Conservation (phyloP, 2,888 invertebrate genomes). For the Pachliopta kotzebuea region DNA sequence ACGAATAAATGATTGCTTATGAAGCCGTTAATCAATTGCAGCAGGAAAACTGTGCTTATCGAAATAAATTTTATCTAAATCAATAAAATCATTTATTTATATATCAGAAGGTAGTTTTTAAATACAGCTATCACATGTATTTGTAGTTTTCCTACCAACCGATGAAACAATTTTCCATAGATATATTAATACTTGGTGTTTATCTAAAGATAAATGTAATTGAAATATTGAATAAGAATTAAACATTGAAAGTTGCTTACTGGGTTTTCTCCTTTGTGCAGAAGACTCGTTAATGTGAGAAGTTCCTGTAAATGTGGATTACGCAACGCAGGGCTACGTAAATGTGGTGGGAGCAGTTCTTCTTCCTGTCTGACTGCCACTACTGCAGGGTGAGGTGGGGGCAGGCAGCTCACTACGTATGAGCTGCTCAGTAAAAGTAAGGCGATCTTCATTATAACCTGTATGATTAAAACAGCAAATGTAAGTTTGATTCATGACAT, state of each 20-base stretch:
- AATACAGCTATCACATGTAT: no score
- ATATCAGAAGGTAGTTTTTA: no score
- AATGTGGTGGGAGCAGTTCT: conserved; percentile 75
- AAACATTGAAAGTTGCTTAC: conserved; percentile 53
- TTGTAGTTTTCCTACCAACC: no score
- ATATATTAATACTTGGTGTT: background rate
- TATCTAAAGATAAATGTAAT: background rate
- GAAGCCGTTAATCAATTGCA: no score
- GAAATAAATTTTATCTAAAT: no score
- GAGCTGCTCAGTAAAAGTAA: conserved; percentile 47
- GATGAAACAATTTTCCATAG: background rate
- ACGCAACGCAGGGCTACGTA: conserved; percentile 80
- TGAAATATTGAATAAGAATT: no score
- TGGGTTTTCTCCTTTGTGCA: conserved; percentile 82
- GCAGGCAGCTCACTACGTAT: conserved; percentile 47
- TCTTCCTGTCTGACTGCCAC: conserved; percentile 79
- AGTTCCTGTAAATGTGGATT: conserved; percentile 78
- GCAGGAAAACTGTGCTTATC: no score
- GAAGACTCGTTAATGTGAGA: conserved; percentile 78
- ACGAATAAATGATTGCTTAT: no score
- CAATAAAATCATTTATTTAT: no score
- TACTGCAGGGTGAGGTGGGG: conserved; percentile 81
- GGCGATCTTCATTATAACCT: conserved; percentile 43
- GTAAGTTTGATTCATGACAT: background rate
- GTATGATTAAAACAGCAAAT: conserved; percentile 23